A percentile compares a stretch with the other conserved stretches of the same genome.
Evolutionary conservation across 1,140 invertebrate species (phyloP).

Genomic region (Agrypnia vestita): DNA sequence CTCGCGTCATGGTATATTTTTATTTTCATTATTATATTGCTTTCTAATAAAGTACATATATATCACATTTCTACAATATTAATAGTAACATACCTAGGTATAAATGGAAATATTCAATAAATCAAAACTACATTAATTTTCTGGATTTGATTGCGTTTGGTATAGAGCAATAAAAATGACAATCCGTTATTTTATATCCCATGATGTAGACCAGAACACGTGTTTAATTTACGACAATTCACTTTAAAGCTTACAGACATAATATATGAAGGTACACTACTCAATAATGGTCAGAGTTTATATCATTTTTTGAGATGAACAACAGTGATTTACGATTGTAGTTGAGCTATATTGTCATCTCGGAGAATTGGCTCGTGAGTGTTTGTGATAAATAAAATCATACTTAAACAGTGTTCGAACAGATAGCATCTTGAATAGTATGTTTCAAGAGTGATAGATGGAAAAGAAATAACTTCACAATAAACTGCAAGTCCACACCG

Average conservation of each 20-base stretch:
- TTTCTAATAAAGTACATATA: too few relatives aligned
- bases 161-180: slow-evolving; percentile 17
- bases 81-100: not conserved
- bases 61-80: too few relatives aligned
- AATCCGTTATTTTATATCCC: slow-evolving; percentile 21
- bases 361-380: not conserved
- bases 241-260: slow-evolving; percentile 10
- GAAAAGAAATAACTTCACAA: too few relatives aligned
- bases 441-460: too few relatives aligned
- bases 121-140: not conserved
- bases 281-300: slow-evolving; percentile 12
- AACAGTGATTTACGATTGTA: not conserved
- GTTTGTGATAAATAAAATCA: too few relatives aligned
- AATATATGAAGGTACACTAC: not conserved
- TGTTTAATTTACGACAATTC: slow-evolving; percentile 20
- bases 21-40: too few relatives aligned
- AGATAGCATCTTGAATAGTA: too few relatives aligned
- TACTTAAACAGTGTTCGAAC: too few relatives aligned
- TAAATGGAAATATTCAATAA: not conserved
- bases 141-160: not conserved
- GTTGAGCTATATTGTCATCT: not conserved
- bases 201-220: slow-evolving; percentile 8
- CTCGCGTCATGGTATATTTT: too few relatives aligned
- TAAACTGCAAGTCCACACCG: too few relatives aligned
- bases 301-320: slow-evolving; percentile 19